phyloP scores from a whole-genome alignment of 2,797 vertebrate genomes.

The Melopsittacus undulatus region DNA sequence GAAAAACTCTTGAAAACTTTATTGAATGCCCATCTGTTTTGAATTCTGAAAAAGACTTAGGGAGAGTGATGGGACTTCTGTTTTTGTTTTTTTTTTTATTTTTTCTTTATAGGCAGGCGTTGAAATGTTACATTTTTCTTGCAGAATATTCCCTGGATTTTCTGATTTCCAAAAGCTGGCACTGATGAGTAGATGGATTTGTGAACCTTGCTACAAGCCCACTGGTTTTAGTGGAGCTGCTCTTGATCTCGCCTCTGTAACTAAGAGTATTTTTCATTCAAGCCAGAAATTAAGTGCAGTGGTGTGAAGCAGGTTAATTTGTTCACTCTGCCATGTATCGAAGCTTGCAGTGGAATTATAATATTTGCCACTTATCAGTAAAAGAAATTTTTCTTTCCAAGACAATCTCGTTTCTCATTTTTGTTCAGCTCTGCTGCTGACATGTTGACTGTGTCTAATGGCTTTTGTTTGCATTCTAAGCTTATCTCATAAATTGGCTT shows the following conservation, averaged over 20 bases:
- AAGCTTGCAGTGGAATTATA: conserved; percentile 29
- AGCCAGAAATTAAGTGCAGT: conserved; percentile 54
- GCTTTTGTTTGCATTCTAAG: conserved; percentile 35
- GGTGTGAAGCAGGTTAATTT: conserved; percentile 52
- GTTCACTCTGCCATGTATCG: background rate
- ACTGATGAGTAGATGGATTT: background rate
- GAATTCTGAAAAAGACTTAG: background rate
- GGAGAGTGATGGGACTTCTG: background rate
- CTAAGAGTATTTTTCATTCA: conserved; percentile 33
- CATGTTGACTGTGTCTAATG: conserved; percentile 15
- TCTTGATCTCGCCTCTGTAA: conserved; percentile 12
- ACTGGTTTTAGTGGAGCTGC: background rate
- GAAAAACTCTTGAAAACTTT: background rate
- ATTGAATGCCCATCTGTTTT: background rate
- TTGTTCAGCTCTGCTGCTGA: conserved; percentile 14
- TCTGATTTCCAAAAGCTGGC: background rate
- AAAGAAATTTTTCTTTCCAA: conserved; percentile 7
- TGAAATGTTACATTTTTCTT: background rate
- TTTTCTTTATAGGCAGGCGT: background rate
- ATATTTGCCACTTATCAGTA: conserved; percentile 53
- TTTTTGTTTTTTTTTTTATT: background rate
- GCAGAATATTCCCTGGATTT: background rate
- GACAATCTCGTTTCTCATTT: conserved; percentile 8
- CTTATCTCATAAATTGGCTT: conserved; percentile 52
- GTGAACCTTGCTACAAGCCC: background rate